A percentile compares a stretch with the other conserved stretches of the same genome.
These are phyloP conservation scores for Brachionichthys hirsutus DNA, from an alignment of 2,113 vertebrate species.

Conservation along the genomic window DNA sequence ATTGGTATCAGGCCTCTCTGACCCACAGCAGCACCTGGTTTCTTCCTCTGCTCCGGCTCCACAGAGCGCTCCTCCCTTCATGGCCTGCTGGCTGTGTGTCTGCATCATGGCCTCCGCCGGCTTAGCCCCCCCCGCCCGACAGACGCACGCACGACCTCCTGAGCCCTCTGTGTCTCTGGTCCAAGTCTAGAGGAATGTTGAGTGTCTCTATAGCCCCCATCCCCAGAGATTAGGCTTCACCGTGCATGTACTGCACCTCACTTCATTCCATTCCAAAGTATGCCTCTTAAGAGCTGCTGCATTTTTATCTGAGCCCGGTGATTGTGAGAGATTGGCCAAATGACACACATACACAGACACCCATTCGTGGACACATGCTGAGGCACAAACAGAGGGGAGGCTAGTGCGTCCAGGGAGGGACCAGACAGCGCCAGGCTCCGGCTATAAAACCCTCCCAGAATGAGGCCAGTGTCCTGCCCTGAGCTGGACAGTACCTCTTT, in stretches of 20 bases:
- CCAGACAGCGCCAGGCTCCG: conserved; percentile 46
- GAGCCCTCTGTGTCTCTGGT: conserved; percentile 34
- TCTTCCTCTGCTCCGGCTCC: conserved; percentile 11
- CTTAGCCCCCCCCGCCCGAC: background rate
- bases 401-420: conserved; percentile 53
- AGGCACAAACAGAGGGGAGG: conserved; percentile 49
- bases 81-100: conserved; percentile 15
- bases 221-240: conserved; percentile 65
- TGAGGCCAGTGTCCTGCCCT: conserved; percentile 67
- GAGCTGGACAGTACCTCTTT: conserved; percentile 59
- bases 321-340: conserved; percentile 75
- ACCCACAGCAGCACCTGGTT: background rate
- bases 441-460: conserved; percentile 69
- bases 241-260: conserved; percentile 26
- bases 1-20: background rate
- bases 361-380: conserved; percentile 41
- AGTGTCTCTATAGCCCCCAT: conserved; percentile 65
- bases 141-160: conserved; percentile 16
- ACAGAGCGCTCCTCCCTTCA: conserved; percentile 1
- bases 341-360: conserved; percentile 64
- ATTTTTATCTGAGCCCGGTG: conserved; percentile 77
- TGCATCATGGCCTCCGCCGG: conserved; percentile 17
- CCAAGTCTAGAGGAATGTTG: conserved; percentile 68
- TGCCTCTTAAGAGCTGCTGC: conserved; percentile 69
- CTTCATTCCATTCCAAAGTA: conserved; percentile 72